Conservation (phyloP, 30 jellyfish, hydroid and myxozoan genomes). For the Aurelia aurita region DNA sequence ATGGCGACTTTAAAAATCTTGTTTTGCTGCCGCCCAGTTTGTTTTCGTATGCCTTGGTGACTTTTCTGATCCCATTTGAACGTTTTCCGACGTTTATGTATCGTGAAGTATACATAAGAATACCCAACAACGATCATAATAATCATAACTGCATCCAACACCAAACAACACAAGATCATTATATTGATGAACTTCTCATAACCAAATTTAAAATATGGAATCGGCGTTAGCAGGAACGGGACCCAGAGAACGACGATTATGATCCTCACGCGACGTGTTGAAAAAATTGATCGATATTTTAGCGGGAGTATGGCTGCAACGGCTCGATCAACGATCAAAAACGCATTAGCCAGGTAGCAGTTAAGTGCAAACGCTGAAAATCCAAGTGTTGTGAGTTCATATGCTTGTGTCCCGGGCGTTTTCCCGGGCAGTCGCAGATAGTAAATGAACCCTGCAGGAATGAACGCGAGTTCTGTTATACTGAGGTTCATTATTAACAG, state of each 20-base stretch:
- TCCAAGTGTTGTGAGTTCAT: conserved; percentile 23
- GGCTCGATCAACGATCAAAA: conserved; percentile 44
- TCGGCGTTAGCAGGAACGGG: conserved; percentile 45
- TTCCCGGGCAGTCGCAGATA: conserved; percentile 29
- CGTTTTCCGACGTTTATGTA: conserved; percentile 14
- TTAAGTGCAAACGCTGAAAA: conserved; percentile 22
- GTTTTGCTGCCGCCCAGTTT: too few relatives aligned
- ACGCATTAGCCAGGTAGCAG: conserved; percentile 48
- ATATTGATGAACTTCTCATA: conserved; percentile 10
- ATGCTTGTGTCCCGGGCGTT: conserved; percentile 26
- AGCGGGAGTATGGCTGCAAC: conserved; percentile 47
- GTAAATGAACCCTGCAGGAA: conserved; percentile 26
- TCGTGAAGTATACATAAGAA: conserved; percentile 1
- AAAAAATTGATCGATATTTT: conserved; percentile 13
- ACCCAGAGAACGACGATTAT: conserved; percentile 32
- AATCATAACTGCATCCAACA: conserved; percentile 19
- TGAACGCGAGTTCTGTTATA: conserved; percentile 24
- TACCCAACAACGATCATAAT: conserved; percentile 20
- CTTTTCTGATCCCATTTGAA: conserved; percentile 2
- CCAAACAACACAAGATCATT: conserved; percentile 6
- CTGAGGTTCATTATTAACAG: conserved; percentile 40
- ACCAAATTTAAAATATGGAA: conserved; percentile 23
- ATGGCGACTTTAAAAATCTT: conserved; percentile 40
- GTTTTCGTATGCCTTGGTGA: too few relatives aligned
- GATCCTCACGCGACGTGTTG: conserved; percentile 39